These are phyloP conservation scores for Leptopterna dolabrata DNA, from an alignment of 2,888 invertebrate species.

Conservation along the genomic window DNA sequence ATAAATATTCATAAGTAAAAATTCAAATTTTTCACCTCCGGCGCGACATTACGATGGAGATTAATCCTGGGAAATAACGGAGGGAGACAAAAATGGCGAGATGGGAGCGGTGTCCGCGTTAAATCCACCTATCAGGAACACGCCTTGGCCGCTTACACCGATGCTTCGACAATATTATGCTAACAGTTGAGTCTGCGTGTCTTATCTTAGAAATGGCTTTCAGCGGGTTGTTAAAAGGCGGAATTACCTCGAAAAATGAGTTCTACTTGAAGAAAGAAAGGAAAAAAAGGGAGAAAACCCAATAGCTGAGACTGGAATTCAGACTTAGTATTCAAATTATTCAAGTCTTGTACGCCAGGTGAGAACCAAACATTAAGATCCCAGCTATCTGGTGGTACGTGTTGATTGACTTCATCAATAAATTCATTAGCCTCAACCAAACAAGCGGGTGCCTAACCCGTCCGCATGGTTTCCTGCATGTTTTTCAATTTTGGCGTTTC, in stretches of 20 bases:
- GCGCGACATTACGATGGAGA: conserved; percentile 4
- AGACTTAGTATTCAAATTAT: too few species aligned
- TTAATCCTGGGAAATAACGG: not conserved
- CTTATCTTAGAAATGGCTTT: not conserved
- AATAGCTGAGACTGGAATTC: too few species aligned
- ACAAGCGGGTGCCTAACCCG: too few species aligned
- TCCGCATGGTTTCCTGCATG: too few species aligned
- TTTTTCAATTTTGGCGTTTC: too few species aligned
- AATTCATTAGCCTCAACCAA: too few species aligned
- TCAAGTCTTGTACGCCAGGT: too few species aligned
- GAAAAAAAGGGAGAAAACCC: too few species aligned
- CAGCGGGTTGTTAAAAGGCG: not conserved
- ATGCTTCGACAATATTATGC: not conserved
- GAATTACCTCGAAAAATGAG: not conserved
- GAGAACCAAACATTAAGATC: too few species aligned
- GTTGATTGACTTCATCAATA: too few species aligned
- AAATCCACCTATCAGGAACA: not conserved
- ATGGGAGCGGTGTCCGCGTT: not conserved
- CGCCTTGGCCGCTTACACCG: not conserved
- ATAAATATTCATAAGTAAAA: not conserved
- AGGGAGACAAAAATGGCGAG: not conserved
- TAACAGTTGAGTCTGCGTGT: not conserved
- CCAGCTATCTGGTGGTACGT: too few species aligned
- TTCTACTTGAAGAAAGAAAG: too few species aligned
- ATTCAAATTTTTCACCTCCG: not conserved